Conservation (phyloP, 2,797 vertebrate genomes). For the Channallabes apus region DNA sequence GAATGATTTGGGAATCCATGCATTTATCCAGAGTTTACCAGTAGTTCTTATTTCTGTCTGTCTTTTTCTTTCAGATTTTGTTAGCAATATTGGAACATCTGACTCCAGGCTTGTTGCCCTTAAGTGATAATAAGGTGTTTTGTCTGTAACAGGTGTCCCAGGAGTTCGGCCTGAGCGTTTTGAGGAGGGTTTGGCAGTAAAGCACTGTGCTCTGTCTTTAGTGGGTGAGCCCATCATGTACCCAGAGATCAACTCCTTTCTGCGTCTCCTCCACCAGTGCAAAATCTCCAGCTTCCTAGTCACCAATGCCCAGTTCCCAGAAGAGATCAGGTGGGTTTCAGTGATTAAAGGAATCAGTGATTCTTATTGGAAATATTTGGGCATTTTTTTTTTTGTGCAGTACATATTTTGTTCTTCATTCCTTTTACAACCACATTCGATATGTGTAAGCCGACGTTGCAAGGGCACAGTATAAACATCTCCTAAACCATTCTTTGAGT, state of each 20-base stretch:
- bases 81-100: not conserved
- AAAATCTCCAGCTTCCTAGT: conserved; percentile 92
- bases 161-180: conserved; percentile 83
- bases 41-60: not conserved
- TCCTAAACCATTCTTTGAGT: not conserved
- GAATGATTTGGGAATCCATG: not conserved
- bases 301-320: conserved; percentile 92
- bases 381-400: not conserved
- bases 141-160: conserved; percentile 77
- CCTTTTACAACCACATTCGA: not conserved
- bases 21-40: not conserved
- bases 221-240: conserved; percentile 98
- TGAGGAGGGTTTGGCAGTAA: conserved; percentile 81
- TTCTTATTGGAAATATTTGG: not conserved
- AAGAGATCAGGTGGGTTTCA: conserved; percentile 84
- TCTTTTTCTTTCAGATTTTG: not conserved
- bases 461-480: no score
- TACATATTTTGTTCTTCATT: not conserved
- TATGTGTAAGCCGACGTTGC: not conserved
- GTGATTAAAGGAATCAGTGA: no score
- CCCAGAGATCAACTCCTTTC: conserved; percentile 87
- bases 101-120: not conserved
- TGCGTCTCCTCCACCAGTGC: conserved; percentile 82
- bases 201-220: conserved; percentile 91
- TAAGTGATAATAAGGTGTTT: not conserved